phyloP scores from a whole-genome alignment of 2,888 invertebrate species.

The Polydrusus tereticollis region DNA sequence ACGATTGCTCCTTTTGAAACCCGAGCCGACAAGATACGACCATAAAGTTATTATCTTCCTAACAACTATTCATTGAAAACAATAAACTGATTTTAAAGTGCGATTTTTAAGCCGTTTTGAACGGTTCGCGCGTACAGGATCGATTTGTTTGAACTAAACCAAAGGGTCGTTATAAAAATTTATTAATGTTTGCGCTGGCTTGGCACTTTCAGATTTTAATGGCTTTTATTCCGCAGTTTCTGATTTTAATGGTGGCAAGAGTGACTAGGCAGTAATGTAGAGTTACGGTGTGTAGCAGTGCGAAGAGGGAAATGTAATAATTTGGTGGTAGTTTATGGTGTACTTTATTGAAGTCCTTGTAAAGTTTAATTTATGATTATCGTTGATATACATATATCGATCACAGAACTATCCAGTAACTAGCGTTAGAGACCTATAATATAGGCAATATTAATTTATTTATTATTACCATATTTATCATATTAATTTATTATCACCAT shows the following conservation, averaged over 20 bases:
- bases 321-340: constrained; percentile 14
- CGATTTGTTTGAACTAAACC: constrained; percentile 12
- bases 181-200: constrained; percentile 9
- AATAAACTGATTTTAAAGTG: constrained; percentile 17
- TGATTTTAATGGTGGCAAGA: constrained; percentile 11
- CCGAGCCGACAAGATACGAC: background rate
- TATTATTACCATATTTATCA: too few relatives aligned
- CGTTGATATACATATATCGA: background rate
- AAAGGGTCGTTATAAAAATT: constrained; percentile 22
- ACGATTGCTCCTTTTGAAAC: constrained; percentile 27
- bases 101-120: constrained; percentile 4
- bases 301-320: constrained; percentile 18
- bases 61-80: constrained; percentile 18
- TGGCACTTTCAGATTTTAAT: constrained; percentile 14
- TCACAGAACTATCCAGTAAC: background rate
- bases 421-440: too few relatives aligned
- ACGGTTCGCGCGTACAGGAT: background rate
- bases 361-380: background rate
- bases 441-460: too few relatives aligned
- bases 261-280: background rate
- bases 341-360: constrained; percentile 5
- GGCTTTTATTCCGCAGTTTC: constrained; percentile 9
- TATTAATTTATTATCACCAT: too few relatives aligned
- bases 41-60: constrained; percentile 20
- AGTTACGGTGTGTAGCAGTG: background rate